phyloP scores from a whole-genome alignment of 1,140 invertebrate species.

The Nasonia longicornis region DNA sequence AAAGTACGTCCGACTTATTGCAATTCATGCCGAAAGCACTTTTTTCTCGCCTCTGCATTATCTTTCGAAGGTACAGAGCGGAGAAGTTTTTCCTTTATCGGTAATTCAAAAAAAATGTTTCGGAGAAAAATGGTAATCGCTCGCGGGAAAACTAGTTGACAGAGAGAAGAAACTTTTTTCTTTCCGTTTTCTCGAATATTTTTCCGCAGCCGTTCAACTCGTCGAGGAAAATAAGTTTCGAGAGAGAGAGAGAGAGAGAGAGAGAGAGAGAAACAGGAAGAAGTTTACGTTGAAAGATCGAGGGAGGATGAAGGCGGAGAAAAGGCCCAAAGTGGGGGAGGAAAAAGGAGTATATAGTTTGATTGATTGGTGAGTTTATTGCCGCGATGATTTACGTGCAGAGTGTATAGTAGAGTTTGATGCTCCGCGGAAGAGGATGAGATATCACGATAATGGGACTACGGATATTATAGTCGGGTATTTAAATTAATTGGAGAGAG shows the following conservation, averaged over 20 bases:
- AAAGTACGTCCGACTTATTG: background rate
- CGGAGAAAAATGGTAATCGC: conserved; percentile 18
- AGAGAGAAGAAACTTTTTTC: conserved; percentile 7
- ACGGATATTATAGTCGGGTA: background rate
- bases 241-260: background rate
- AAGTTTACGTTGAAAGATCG: conserved; percentile 36
- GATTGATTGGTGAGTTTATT: conserved; percentile 44
- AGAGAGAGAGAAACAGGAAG: conserved; percentile 21
- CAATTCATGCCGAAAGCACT: conserved; percentile 30
- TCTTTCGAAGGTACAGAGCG: background rate
- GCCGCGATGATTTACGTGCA: background rate
- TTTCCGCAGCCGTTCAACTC: background rate
- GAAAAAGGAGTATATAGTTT: conserved; percentile 19
- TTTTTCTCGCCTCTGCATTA: background rate
- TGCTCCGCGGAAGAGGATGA: background rate
- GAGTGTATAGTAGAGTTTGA: background rate
- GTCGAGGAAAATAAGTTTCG: conserved; percentile 15
- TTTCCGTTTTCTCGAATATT: background rate
- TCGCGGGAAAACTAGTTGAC: conserved; percentile 6
- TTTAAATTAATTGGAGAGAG: background rate
- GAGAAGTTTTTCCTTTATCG: conserved; percentile 9
- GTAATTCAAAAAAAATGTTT: conserved; percentile 1
- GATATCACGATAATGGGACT: too few species aligned
- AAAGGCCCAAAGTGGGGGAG: background rate
- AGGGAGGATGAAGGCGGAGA: background rate